Conservation (phyloP, 2,113 vertebrate genomes). For the Eira barbara region DNA sequence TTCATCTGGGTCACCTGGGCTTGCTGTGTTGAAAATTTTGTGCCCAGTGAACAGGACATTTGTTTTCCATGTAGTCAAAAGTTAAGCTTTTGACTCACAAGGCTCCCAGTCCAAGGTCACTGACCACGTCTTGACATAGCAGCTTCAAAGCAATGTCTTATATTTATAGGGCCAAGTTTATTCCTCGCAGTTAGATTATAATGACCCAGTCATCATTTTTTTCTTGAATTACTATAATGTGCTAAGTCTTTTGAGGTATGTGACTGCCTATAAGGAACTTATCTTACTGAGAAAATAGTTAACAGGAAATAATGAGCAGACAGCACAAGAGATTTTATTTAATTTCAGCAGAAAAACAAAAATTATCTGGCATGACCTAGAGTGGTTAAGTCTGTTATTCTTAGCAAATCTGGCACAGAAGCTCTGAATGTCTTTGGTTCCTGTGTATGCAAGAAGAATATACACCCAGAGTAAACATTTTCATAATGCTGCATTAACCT, state of each 20-base stretch:
- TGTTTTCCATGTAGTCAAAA: background rate
- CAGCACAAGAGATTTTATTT: constrained; percentile 29
- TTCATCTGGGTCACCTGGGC: background rate
- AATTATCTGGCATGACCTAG: constrained; percentile 18
- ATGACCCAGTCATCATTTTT: background rate
- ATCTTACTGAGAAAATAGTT: constrained; percentile 43
- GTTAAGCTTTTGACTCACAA: background rate
- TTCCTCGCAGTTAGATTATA: constrained; percentile 5
- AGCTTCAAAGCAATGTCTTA: background rate
- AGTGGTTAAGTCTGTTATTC: constrained; percentile 34
- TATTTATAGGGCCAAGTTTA: background rate
- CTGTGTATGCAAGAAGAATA: constrained; percentile 5
- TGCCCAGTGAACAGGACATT: background rate
- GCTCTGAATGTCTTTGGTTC: constrained; percentile 28
- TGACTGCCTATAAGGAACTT: background rate
- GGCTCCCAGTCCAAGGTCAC: background rate
- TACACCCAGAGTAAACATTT: constrained; percentile 43
- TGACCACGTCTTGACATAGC: background rate
- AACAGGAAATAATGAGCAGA: constrained; percentile 7
- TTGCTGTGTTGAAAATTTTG: background rate
- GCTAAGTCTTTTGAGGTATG: background rate
- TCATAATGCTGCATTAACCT: constrained; percentile 51
- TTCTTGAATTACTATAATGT: background rate
- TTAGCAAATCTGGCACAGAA: constrained; percentile 38
- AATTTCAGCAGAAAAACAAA: constrained; percentile 47